These are phyloP conservation scores for Pedicia rivosa DNA, from an alignment of 2,888 invertebrate genomes.

Conservation along the genomic window DNA sequence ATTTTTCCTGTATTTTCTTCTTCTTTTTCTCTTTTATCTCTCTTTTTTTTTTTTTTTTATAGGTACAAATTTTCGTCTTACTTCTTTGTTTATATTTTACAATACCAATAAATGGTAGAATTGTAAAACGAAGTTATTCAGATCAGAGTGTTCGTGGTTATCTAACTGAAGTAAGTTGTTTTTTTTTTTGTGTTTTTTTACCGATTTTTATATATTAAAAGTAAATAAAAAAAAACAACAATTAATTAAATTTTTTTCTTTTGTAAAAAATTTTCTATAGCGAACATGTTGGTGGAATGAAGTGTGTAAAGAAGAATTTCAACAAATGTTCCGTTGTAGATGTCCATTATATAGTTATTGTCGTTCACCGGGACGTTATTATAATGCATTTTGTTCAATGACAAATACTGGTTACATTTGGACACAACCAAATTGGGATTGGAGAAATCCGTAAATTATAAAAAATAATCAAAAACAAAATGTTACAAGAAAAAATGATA, in stretches of 20 bases:
- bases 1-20: no score
- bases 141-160: conserved; percentile 71
- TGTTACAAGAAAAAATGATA: no score
- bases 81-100: no score
- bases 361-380: conserved; percentile 73
- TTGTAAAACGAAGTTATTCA: conserved; percentile 53
- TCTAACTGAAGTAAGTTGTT: conserved; percentile 53
- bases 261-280: conserved; percentile 36
- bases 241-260: conserved; percentile 5
- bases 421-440: conserved; percentile 52
- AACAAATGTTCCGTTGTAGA: conserved; percentile 69
- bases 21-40: no score
- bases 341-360: conserved; percentile 83
- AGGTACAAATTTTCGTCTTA: no score
- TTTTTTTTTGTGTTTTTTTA: neutral
- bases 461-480: no score
- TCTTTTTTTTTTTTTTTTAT: no score
- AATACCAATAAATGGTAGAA: conserved; percentile 17
- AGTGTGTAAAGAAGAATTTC: conserved; percentile 84
- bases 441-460: conserved; percentile 17
- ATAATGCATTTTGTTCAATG: conserved; percentile 82
- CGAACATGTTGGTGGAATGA: conserved; percentile 91
- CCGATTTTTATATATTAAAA: no score
- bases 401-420: conserved; percentile 82
- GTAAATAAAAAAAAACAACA: conserved; percentile 3